phyloP scores from a whole-genome alignment of 2,888 invertebrate species.

The Nomada ruficornis region DNA sequence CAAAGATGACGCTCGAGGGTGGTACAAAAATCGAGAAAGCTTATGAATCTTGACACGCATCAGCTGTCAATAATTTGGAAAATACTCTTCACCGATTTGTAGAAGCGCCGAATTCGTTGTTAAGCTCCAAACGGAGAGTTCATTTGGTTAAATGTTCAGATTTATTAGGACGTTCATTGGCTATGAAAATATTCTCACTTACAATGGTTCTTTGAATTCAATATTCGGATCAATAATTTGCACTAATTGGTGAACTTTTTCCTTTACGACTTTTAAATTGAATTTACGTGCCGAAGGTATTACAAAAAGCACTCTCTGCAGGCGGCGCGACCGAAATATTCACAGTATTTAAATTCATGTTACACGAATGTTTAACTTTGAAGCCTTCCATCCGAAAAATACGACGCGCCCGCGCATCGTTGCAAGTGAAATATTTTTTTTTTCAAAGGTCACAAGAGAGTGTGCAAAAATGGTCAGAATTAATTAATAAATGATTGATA shows the following conservation, averaged over 20 bases:
- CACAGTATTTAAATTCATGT: not conserved
- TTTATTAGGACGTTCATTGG: too few species aligned
- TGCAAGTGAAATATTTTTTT: not conserved
- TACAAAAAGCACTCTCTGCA: too few species aligned
- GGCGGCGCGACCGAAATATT: not conserved
- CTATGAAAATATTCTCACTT: too few species aligned
- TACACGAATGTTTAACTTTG: not conserved
- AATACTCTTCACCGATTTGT: constrained; percentile 5
- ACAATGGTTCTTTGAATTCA: too few species aligned
- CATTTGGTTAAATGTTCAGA: too few species aligned
- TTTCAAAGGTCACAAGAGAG: too few species aligned
- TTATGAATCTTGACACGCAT: constrained; percentile 58
- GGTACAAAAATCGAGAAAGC: constrained; percentile 38
- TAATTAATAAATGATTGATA: not conserved
- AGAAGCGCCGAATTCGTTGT: not conserved
- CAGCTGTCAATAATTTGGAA: constrained; percentile 19
- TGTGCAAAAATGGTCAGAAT: not conserved
- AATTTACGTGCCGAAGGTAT: not conserved
- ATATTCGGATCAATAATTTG: too few species aligned
- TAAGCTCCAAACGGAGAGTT: not conserved
- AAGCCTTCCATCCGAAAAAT: not conserved
- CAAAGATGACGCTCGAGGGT: constrained; percentile 46
- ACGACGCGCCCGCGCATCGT: not conserved
- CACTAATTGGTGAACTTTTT: not conserved
- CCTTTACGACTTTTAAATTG: not conserved